Conservation (phyloP, 2,888 invertebrate species). For the Melinaea menophilus region DNA sequence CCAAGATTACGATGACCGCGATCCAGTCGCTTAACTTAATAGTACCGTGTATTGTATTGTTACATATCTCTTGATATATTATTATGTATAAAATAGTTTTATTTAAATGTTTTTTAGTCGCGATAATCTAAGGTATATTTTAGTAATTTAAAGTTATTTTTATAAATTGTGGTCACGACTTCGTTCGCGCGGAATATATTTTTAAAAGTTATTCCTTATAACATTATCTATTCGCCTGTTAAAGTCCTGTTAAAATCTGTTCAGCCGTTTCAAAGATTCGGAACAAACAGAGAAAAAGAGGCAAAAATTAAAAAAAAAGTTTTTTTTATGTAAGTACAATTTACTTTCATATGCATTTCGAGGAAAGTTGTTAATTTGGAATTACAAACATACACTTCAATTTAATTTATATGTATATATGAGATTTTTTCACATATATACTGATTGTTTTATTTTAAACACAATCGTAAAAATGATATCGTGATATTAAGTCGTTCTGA, state of each 20-base stretch:
- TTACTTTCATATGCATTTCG: too few relatives aligned
- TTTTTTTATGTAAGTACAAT: too few relatives aligned
- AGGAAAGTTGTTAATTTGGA: too few relatives aligned
- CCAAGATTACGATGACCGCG: slow-evolving; percentile 78
- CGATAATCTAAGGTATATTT: not conserved
- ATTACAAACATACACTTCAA: too few relatives aligned
- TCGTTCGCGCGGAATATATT: not conserved
- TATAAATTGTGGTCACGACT: not conserved
- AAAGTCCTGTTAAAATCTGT: too few relatives aligned
- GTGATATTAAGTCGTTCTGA: slow-evolving; percentile 19
- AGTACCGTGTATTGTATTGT: slow-evolving; percentile 40
- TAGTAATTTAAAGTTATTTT: not conserved
- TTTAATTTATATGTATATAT: too few relatives aligned
- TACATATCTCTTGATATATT: slow-evolving; percentile 1
- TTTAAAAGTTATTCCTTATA: too few relatives aligned
- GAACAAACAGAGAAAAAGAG: too few relatives aligned
- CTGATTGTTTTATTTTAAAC: slow-evolving; percentile 6
- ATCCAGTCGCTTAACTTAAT: slow-evolving; percentile 74
- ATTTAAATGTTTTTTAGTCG: not conserved
- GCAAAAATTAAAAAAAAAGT: too few relatives aligned
- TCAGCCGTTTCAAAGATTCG: too few relatives aligned
- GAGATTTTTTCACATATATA: too few relatives aligned
- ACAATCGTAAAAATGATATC: slow-evolving; percentile 6
- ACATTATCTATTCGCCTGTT: too few relatives aligned
- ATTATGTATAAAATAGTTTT: not conserved